Evolutionary conservation across 2,797 vertebrate species (phyloP), one percentile per base, ranked within the genome.

Genomic region (Sebastes matsubarae): DNA sequence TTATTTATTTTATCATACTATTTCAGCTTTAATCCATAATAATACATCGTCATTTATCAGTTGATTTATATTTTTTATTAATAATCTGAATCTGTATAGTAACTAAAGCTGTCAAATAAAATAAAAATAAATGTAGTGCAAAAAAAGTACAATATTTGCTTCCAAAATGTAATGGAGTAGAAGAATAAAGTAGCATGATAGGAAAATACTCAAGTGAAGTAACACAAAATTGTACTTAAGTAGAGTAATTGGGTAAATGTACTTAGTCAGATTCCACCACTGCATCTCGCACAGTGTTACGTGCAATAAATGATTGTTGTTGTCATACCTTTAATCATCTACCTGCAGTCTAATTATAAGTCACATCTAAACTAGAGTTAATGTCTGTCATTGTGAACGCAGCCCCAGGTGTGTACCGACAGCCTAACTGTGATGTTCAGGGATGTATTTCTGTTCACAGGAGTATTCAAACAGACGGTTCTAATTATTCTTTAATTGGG

Each of bases 401-500:
- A 32, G 52, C n/a, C 32, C 5, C 67, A 57, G 60, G 25, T 66
- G 52, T 42, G 52, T 32, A 30, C 32, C n/a, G 42, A 30, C 38
- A 74, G 74, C 38, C 24, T 64, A 6, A 81, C n/a, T 75, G 50
- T 57, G 67, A 60, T 38, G 59, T 75, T 50, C 32, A 32, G 29
- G 5, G n/a, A 18, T 68, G 52, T 18, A 22, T 38, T 69, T 52
- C 55, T 69, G 72, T 18, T 72, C 76, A 70, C 64, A 52, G 27
- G 61, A 69, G 50, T 29, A 59, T 60, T 81, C 55, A 77, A 77
- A 85, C 84, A 82, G 68, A 63, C 75, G 72, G 68, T 18, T 25
- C 24, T 54, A 65, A 80, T 85, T 80, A 80, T 66, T 55, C 81
- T 85, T 88, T 82, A 80, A 85, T 38, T 65, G 59, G 57, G 16